phyloP scores from a whole-genome alignment of 2,113 vertebrate genomes.

The Strigops habroptila region DNA sequence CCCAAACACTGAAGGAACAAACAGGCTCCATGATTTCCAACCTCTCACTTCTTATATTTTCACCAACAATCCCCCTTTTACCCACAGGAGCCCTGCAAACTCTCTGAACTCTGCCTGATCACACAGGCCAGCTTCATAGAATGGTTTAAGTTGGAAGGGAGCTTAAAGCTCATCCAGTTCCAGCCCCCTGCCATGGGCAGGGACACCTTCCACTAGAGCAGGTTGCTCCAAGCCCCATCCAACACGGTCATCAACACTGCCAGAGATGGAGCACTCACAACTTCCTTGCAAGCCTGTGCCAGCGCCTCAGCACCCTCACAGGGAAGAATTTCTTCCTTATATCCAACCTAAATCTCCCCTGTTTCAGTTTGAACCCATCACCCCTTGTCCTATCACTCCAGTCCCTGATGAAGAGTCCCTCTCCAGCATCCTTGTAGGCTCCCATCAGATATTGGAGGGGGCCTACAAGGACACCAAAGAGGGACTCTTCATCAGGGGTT shows the following conservation, averaged over 20 bases:
- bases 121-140: not conserved
- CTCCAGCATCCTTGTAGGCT: not conserved
- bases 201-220: not conserved
- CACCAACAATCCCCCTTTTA: not conserved
- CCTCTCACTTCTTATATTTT: not conserved
- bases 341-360: not conserved
- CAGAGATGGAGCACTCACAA: not conserved
- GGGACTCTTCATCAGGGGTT: not conserved
- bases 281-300: not conserved
- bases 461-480: not conserved
- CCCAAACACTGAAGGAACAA: not conserved
- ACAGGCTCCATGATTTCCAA: not conserved
- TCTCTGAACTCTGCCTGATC: not conserved
- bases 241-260: not conserved
- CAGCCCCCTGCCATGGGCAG: not conserved
- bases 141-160: not conserved
- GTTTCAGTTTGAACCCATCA: not conserved
- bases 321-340: not conserved
- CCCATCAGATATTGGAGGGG: not conserved
- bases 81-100: not conserved
- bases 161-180: not conserved
- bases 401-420: not conserved
- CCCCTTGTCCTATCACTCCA: not conserved
- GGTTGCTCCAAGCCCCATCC: not conserved
- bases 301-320: not conserved